Percentiles rank a stretch among this genome's conserved stretches.
phyloP scores from a whole-genome alignment of 2,113 vertebrate species.

The Elephantulus edwardii region DNA sequence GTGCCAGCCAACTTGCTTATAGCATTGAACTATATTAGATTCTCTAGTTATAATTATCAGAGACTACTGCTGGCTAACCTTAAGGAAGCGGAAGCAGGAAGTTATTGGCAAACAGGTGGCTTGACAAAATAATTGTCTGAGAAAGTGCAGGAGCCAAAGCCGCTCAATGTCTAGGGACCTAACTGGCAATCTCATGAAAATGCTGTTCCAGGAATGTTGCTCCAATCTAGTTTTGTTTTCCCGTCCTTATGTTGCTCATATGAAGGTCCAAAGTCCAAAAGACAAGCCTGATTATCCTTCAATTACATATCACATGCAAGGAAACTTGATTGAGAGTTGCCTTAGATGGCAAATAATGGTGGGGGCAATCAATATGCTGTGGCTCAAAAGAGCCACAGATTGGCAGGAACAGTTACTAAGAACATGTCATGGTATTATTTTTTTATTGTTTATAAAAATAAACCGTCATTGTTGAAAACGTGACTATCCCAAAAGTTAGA shows the following conservation, averaged over 20 bases:
- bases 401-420: background rate
- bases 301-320: background rate
- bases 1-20: too few relatives aligned
- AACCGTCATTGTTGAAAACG: background rate
- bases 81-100: background rate
- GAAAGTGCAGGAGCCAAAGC: background rate
- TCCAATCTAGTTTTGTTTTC: background rate
- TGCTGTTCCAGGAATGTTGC: background rate
- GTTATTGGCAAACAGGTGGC: background rate
- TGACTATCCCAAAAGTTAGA: background rate
- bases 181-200: background rate
- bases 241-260: background rate
- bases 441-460: background rate
- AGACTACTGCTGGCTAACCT: background rate
- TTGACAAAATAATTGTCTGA: background rate
- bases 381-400: background rate
- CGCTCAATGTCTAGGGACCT: background rate
- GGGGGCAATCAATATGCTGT: background rate
- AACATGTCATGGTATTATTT: background rate
- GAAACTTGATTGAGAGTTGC: background rate
- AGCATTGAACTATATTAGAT: background rate
- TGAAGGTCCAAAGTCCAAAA: constrained; percentile 25
- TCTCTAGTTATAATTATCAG: background rate
- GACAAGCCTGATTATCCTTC: constrained; percentile 32
- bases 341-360: background rate